phyloP scores from a whole-genome alignment of 2,113 vertebrate genomes.

The Rynchops niger region DNA sequence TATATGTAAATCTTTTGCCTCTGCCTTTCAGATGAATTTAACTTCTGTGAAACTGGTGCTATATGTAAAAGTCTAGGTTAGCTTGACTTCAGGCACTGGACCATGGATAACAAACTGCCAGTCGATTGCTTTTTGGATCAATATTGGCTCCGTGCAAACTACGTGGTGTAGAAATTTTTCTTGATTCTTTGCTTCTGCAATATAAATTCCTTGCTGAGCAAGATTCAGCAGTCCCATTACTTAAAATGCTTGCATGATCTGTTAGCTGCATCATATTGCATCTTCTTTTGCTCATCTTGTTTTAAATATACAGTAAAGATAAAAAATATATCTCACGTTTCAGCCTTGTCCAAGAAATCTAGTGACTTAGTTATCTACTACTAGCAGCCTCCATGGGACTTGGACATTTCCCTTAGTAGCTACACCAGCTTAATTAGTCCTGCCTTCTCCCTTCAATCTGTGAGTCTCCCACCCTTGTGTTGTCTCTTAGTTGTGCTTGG shows the following conservation, averaged over 20 bases:
- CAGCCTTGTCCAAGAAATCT: background rate
- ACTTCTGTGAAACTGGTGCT: background rate
- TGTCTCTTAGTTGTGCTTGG: background rate
- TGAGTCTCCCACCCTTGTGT: background rate
- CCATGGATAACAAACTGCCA: background rate
- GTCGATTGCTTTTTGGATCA: background rate
- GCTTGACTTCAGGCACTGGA: background rate
- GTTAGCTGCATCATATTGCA: background rate
- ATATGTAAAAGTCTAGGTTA: background rate
- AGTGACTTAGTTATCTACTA: background rate
- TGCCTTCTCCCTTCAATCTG: background rate
- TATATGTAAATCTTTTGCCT: background rate
- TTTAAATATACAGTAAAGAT: background rate
- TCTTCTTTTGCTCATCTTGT: background rate
- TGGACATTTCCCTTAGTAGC: background rate
- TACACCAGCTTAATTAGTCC: background rate
- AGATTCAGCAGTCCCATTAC: background rate
- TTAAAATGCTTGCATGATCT: accelerated
- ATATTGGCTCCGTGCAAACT: background rate
- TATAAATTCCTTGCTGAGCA: background rate
- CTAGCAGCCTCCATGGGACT: background rate
- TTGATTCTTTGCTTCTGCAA: background rate
- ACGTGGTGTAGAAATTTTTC: background rate
- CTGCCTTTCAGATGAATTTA: background rate
- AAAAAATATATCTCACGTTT: background rate